Base-by-base conservation (phyloP, 2,888 invertebrate genomes). In the Muschampia plurimacula region DNA sequence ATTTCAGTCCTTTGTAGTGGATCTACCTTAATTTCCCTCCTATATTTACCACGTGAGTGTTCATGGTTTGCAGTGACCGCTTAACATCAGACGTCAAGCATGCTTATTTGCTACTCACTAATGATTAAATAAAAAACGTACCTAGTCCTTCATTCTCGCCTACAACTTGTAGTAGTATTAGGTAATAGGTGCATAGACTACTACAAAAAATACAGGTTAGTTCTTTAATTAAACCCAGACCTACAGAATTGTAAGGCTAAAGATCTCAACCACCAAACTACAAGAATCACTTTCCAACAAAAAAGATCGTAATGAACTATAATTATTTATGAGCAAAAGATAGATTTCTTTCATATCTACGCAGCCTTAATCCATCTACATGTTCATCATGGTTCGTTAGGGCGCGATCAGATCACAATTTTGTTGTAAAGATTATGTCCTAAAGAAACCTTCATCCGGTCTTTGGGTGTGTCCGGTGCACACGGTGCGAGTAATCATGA, bases 361-460 rank as follows among this genome's bases (percentile, higher is more conserved):
- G 87, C 87, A 89, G 88, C 88, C 89, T 89, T 89, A 87, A 91
- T 89, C 86, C 89, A 87, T 89, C 86, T 86, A 82, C 84, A 83
- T 88, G 86, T 88, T 85, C 82, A 83, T 83, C 83, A 85, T 84
- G 85, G 85, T 91, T 92, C 92, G 90, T 92, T 92, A 91, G 90
- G 86, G 85, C 85, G 85, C 86, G 90, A 91, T 90, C 85, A 80
- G 89, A 92, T 91, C 91, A 91, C 90, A 90, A 89, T 93, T 91
- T 93, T 92, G 90, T 93, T 92, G 91, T 93, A 90, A 92, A 92
- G 92, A 93, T 93, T 93, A 93, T 92, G 92, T 92, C 85, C 86
- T 84, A 86, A 90, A 90, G 92, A 92, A 92, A 89, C 87, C 87
- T 87, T 79, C 92, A 93, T 93, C 93, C 93, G 93, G 92, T 92